Evolutionary conservation across 2,113 vertebrate genomes (phyloP), one percentile per base, ranked within the genome.

Genomic region (Fulmarus glacialis): DNA sequence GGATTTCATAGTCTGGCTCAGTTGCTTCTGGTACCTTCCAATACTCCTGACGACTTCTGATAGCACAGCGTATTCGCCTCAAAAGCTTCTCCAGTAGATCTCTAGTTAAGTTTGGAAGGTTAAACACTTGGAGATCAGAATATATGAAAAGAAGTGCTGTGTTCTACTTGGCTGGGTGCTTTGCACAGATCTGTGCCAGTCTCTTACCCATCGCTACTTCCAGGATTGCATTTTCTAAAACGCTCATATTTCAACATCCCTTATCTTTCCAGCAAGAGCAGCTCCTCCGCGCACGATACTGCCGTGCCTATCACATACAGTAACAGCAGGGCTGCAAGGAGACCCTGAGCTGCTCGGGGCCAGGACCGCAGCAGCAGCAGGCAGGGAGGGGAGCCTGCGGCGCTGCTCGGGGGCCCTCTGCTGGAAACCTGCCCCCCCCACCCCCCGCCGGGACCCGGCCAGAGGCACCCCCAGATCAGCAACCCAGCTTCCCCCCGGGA

Each of bases 231-330:
- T 32, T 66, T 71, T 34, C 32, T 32, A 15, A 26, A 71, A 13
- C 0, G 0, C 43, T 67, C 15, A 0, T 5, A 15, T 50, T 64
- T 53, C 47, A 96, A 32, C 66, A 47, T 6, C 66, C 34, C 32
- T 43, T 40, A 40, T 20, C 75, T 60, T 56, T 26, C 43, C 62
- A 26, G 30, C 53, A 23, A 29, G n/a, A 79, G 43, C 64, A 32
- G 4, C 27, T 62, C 45, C 72, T 71, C 64, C 73, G 4, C 5
- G 4, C 71, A 52, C 12, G 2, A 1, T 38, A 15, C 32, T 3
- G 45, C 73, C 22, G 4, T 7, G 8, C 71, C 77, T 34, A 1
- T 1, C 5, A 0, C 17, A 1, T 1, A 4, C 7, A 4, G 29
- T 6, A 27, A 11, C 22, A 26, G 63, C 63, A 10, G 47, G 21